Base-by-base conservation (phyloP, 2,797 vertebrate species). In the Coreius guichenoti region DNA sequence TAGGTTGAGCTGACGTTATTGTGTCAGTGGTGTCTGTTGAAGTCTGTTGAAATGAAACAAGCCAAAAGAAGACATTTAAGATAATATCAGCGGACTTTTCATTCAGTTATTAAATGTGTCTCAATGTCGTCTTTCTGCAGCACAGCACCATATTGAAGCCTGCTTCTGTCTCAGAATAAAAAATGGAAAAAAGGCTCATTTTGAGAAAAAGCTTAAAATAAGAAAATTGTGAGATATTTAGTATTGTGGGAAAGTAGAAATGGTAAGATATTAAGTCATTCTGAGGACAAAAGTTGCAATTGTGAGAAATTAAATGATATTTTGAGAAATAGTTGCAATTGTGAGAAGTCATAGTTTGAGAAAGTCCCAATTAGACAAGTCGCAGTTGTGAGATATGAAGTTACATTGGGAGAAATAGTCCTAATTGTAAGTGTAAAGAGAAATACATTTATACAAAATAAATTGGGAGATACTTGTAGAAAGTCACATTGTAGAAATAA, bases 51-150 rank as follows among this genome's bases (percentile, higher is more conserved):
- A 31, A 4, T 69, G 16, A 29, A 54, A 69, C 67, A 69, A 54
- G 16, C 63, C 31, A 68, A 73, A 45, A 45, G n/a, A 77, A 56
- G 82, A 78, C 8, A 36, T 67, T 69, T 69, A 51, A 70, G 63
- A 51, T 54, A 26, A 43, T 43, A 83, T 31, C 74, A 26, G 21
- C 51, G 29, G 43, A 23, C 23, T 67, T 65, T 49, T 65, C 9
- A 49, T 49, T 49, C 9, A n/a, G 36, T 65, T 29, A n/a, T 8
- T 36, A 6, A 12, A 65, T 26, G 36, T 33, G 21, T 75, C 43
- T 63, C 29, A 65, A 26, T 23, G 21, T 33, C 65, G 56, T 36
- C 6, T 65, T 65, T 75, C 21, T 76, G 45, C 23, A 39, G 56
- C 21, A n/a, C 43, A 47, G 26, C 45, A 43, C 51, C 51, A 31